Evolutionary conservation across 2,797 vertebrate species (phyloP), one percentile per base, ranked within the genome.

Genomic region (Betta splendens): DNA sequence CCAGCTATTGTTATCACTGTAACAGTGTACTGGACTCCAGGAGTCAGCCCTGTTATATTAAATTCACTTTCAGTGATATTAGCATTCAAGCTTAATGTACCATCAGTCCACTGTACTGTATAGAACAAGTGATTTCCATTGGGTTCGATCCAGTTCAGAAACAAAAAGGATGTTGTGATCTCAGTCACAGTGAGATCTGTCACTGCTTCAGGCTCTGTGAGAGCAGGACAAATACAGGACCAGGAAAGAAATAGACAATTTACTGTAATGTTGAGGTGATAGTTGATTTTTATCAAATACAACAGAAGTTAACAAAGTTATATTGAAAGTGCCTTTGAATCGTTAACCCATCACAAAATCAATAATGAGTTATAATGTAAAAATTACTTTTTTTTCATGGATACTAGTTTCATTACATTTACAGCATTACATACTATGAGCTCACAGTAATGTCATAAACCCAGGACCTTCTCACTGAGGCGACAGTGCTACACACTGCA

Each of bases 121-220:
- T 51, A 69, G 28, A n/a, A 51, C 5, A 8, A 32, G 0, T 15
- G 44, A 9, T 11, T 9, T 25, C 56, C 56, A 0, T 11, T 1
- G 33, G 76, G 80, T 64, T 49, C 0, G 50, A 4, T 55, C 80
- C 87, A 86, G 7, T 0, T 48, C 25, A 89, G 31, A 56, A 7
- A 66, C 16, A 83, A 10, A 32, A 78, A 74, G 0, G 62, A 65
- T 39, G 68, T 76, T 38, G 66, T 84, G 43, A 75, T 3, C 0
- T 11, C 0, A 31, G n/a, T 33, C 8, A 67, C 12, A 7, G 0
- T 26, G 1, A 81, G 53, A 36, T 44, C 18, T 1, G 0, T 13
- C 15, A 80, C 64, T 4, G 16, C 15, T 39, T 60, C 68, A 55
- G 85, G 78, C 8, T 46, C 85, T 87, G 75, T 2, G 2, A 61